Evolutionary conservation across 2,888 invertebrate species (phyloP), one percentile per base, ranked within the genome.

Genomic region (Aspidapion aeneum): DNA sequence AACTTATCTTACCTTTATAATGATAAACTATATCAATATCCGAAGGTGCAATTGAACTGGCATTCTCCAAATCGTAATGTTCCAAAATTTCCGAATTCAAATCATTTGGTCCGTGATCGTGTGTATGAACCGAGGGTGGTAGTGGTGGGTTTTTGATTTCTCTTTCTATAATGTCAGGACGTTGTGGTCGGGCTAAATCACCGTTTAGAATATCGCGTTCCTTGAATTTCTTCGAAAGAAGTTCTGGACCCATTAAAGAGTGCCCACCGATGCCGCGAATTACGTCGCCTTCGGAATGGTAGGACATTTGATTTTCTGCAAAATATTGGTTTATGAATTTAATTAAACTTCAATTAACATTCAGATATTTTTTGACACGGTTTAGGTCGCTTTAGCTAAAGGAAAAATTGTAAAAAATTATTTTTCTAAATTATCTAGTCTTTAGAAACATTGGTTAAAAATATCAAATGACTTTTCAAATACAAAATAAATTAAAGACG

Each of bases 11-110:
- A 35, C 35, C 94, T 82, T 96, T 96, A 77, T 98, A 98, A 78
- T 98, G 97, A 74, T 95, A 95, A 12, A 96, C 94, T 67, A 98
- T 94, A 76, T 98, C 97, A 69, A 96, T 96, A 77, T 98, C 98
- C 1, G 96, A 96, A 0, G 98, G 97, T 0, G 98, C 98, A 70
- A 98, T 97, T 0, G 96, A 96, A 78, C 96, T 96, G 1, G 97
- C 96, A 80, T 97, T 97, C 82, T 98, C 98, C 66, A 98, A 83
- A 78, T 98, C 97, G 76, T 98, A 98, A 77, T 96, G 95, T 77
- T 96, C 96, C 0, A 95, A 94, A 66, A 89, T 84, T 75, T 93
- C 92, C 7, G 88, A 89, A 74, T 88, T 87, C 71, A 94, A 82
- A 74, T 93, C 93, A 59, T 90, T 87, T 54, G 84, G 85, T 21